Evolutionary conservation across 2,888 invertebrate species (phyloP), one percentile per base, ranked within the genome.

Genomic region (Anticlea derivata): DNA sequence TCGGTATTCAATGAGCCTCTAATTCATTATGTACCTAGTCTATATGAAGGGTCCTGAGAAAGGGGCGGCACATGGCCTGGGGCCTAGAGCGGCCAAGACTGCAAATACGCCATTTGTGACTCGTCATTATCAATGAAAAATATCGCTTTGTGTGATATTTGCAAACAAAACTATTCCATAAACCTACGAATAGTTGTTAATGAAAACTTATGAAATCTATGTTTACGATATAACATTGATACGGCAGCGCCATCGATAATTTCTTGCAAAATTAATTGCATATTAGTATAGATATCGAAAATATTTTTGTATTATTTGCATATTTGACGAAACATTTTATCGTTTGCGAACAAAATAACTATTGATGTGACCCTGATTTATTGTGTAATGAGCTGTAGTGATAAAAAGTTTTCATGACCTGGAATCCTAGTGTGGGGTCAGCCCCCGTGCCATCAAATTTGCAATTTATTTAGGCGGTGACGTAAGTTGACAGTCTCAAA

Each of bases 211-310:
- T 31, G 41, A 22, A 31, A 43, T 23, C 0, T 1, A 33, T 24
- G 13, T 22, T 13, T 33, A 13, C 29, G 20, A 20, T 45, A 37
- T 26, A 8, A 26, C 38, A 26, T 13, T 10, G 50, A 30, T 40
- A 39, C 20, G 30, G 31, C 43, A 37, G 29, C 40, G 34, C 37
- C 49, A 43, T 12, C 13, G 17, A 29, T 20, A 26, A 20, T 27
- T 20, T 44, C 35, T 41, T 45, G 33, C 20, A 13, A 45, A 45
- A 45, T 50, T 29, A 33, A 39, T 50, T 45, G 13, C 33, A 7
- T 38, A 44, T 39, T 22, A 23, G 6, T 26, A 26, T 27, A n/a
- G 33, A 44, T 39, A 33, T 50, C 11, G 39, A 7, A 26, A 24
- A 37, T 1, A 13, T 6, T 29, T 24, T 5, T 22, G n/a, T 27